Evolutionary conservation across 2,797 vertebrate species (phyloP).

Genomic region (Sebastes matsubarae): DNA sequence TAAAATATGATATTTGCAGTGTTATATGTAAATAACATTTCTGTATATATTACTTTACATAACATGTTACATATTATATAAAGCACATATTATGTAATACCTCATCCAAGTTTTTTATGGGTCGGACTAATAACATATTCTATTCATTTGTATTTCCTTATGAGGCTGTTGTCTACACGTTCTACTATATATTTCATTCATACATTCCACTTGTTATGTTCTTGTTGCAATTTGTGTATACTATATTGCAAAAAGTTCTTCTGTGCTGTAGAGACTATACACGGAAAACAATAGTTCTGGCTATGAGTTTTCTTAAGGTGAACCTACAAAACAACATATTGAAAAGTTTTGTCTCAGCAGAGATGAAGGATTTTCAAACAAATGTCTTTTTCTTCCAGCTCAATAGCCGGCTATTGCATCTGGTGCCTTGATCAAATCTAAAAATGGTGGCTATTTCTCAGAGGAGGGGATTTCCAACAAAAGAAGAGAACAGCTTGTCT

Average conservation of each 20-base stretch:
- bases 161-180: background rate
- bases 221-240: background rate
- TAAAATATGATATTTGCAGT: background rate
- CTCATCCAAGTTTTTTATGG: background rate
- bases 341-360: background rate
- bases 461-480: conserved; percentile 16
- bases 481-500: conserved; percentile 12
- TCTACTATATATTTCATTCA: background rate
- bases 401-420: background rate
- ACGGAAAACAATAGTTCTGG: background rate
- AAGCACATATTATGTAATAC: background rate
- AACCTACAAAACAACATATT: background rate
- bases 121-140: background rate
- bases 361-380: background rate
- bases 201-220: background rate
- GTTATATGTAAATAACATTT: background rate
- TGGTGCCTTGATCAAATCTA: conserved; percentile 3
- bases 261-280: background rate
- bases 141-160: background rate
- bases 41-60: background rate
- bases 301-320: background rate
- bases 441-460: conserved; percentile 4
- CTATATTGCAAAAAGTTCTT: background rate
- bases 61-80: background rate
- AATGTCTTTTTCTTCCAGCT: background rate